A percentile compares a stretch with the other conserved stretches of the same genome.
These are phyloP conservation scores for Falco peregrinus DNA, from an alignment of 2,797 vertebrate genomes.

Conservation along the genomic window DNA sequence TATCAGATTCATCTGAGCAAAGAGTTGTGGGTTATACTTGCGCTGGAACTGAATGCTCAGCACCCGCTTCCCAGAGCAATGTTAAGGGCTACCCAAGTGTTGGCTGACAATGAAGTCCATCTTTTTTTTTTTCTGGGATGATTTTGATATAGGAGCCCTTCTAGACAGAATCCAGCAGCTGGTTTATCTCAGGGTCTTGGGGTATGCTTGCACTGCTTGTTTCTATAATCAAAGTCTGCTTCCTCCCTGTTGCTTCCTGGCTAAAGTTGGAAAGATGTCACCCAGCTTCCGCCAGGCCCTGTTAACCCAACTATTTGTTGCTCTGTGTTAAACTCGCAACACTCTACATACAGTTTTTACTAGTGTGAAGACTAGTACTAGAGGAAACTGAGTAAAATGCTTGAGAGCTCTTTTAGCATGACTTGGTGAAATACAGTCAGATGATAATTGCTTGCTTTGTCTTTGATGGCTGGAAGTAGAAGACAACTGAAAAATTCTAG, in stretches of 20 bases:
- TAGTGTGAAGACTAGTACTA: background rate
- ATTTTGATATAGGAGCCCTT: background rate
- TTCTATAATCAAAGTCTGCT: background rate
- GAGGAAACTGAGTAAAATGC: background rate
- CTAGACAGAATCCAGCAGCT: background rate
- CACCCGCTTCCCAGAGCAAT: background rate
- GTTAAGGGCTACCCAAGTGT: background rate
- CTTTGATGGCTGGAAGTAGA: background rate
- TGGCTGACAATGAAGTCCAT: background rate
- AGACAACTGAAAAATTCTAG: background rate
- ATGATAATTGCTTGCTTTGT: background rate
- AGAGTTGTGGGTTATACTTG: background rate
- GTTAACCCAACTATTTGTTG: background rate
- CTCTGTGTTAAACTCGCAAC: background rate
- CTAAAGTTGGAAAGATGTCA: background rate
- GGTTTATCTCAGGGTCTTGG: background rate
- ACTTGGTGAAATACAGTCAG: background rate
- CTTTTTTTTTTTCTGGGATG: no score
- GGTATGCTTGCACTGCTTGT: background rate
- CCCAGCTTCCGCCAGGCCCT: background rate
- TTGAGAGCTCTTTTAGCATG: background rate
- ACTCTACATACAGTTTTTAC: background rate
- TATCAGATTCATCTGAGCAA: background rate
- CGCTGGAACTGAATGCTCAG: background rate
- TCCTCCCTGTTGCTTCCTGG: background rate